phyloP scores from a whole-genome alignment of 2,113 vertebrate species.

The Xenopus tropicalis region UCB_Xtro_10.0 CM004445.2:64485501-64486000 shows the following conservation, averaged over 20 bases:
- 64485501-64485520: too few relatives aligned
- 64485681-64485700: too few relatives aligned
- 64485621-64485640: too few relatives aligned
- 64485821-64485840: constrained; percentile 49
- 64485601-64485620: too few relatives aligned
- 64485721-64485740: constrained; percentile 14
- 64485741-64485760: constrained; percentile 64
- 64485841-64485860: constrained; percentile 50
- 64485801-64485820: constrained; percentile 56
- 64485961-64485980: constrained; percentile 91
- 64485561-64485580: too few relatives aligned
- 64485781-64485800: constrained; percentile 64
- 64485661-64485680: too few relatives aligned
- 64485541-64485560: too few relatives aligned
- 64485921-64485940: constrained; percentile 92
- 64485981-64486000: constrained; percentile 93
- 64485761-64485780: constrained; percentile 54
- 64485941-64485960: constrained; percentile 87
- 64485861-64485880: constrained; percentile 52
- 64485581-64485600: too few relatives aligned
- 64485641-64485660: too few relatives aligned
- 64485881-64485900: constrained; percentile 86
- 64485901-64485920: constrained; percentile 97
- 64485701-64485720: too few relatives aligned
- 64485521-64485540: too few relatives aligned